phyloP scores from a whole-genome alignment of 2,888 invertebrate genomes.

The Euphydryas editha region DNA sequence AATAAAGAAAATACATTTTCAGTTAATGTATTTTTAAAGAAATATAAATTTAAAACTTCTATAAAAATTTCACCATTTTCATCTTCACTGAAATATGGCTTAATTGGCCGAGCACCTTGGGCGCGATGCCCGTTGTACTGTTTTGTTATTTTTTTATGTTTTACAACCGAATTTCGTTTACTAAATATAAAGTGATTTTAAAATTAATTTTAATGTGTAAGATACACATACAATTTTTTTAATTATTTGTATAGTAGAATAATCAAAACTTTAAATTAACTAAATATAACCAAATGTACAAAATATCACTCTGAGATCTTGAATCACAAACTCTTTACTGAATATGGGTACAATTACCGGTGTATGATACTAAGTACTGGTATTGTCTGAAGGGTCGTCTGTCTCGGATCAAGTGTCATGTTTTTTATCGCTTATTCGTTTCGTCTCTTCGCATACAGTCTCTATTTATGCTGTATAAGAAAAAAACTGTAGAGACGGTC shows the following conservation, averaged over 20 bases:
- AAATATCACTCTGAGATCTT: not conserved
- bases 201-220: too few relatives aligned
- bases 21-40: not conserved
- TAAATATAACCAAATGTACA: not conserved
- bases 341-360: conserved; percentile 15
- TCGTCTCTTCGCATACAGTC: conserved; percentile 44
- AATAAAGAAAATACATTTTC: not conserved
- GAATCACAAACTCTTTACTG: conserved; percentile 17
- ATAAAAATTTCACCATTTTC: not conserved
- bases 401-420: conserved; percentile 71
- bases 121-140: not conserved
- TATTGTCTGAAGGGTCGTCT: conserved; percentile 76
- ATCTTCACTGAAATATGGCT: not conserved
- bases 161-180: too few relatives aligned
- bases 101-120: conserved; percentile 2
- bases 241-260: too few relatives aligned
- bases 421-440: conserved; percentile 72
- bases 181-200: too few relatives aligned
- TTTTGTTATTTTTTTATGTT: not conserved
- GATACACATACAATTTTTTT: too few relatives aligned
- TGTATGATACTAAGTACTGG: conserved; percentile 61
- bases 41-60: not conserved
- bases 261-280: too few relatives aligned
- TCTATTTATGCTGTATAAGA: conserved; percentile 25
- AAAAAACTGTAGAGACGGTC: conserved; percentile 18